Evolutionary conservation across 2,797 vertebrate species (phyloP).

Genomic region (Tiaroga cobitis): DNA sequence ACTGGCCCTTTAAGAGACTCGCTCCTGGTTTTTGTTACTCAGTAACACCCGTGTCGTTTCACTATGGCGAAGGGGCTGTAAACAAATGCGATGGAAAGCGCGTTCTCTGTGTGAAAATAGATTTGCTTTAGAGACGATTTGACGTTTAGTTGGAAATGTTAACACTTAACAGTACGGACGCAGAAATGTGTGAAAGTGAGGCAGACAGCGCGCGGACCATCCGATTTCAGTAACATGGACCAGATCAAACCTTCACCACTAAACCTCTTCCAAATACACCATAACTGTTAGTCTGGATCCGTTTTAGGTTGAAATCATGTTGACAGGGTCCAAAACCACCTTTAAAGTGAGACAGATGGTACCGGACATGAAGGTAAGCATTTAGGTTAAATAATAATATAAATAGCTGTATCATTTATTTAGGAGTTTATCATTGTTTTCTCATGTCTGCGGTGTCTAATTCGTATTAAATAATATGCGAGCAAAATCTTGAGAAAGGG

Average conservation of each 20-base stretch:
- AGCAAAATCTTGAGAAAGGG: not conserved
- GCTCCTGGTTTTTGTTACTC: constrained; percentile 52
- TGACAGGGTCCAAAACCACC: constrained; percentile 83
- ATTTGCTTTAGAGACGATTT: not conserved
- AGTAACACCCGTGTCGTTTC: constrained; percentile 63
- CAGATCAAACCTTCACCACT: constrained; percentile 10
- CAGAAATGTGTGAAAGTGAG: not conserved
- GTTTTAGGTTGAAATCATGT: constrained; percentile 69
- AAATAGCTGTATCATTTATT: not conserved
- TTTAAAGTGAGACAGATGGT: constrained; percentile 87
- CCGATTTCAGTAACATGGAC: constrained; percentile 29
- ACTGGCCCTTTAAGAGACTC: constrained; percentile 78
- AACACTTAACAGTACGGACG: not conserved
- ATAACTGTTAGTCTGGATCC: not conserved
- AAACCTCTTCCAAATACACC: not conserved
- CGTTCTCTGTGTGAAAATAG: not conserved
- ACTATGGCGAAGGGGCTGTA: constrained; percentile 71
- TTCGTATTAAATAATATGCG: not conserved
- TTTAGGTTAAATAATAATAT: not conserved
- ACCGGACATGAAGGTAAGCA: constrained; percentile 82
- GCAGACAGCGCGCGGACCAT: not conserved
- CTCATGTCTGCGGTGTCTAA: not conserved
- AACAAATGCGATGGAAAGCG: constrained; percentile 62
- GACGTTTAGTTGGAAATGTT: not conserved
- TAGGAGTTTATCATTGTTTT: not conserved